Evolutionary conservation across 1,140 invertebrate genomes (phyloP), one percentile per base, ranked within the genome.

Genomic region (Cecropterus lyciades): DNA sequence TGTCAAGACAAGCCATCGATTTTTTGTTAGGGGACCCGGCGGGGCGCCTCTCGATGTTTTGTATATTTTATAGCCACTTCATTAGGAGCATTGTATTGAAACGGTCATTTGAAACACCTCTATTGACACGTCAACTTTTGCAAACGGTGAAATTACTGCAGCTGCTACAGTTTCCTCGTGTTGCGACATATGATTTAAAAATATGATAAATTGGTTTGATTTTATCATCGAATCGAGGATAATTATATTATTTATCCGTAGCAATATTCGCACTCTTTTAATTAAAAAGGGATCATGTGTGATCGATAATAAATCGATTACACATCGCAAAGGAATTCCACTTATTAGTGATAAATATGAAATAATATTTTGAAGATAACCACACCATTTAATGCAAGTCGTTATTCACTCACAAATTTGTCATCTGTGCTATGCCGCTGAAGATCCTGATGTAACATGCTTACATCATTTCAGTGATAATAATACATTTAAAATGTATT

Each of bases 31-130:
- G 59, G 75, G 69, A 40, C 79, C 59, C 82, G 76, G 80, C 84
- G 78, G 84, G 85, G 77, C 72, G 77, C 75, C 84, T 69, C 72
- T 79, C 66, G 81, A 79, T 77, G 81, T 85, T 87, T 87, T 87
- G 79, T 89, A 75, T 79, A 77, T 88, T 87, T 91, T 88, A 91
- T 82, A 74, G 79, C 75, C 79, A 84, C 80, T 84, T 87, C 82
- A 86, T 85, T 87, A 85, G 70, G 65, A 65, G 73, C 74, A 73
- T 77, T 77, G 70, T 70, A 75, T 73, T 62, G 51, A 73, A 77
- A 80, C 74, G 77, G 75, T 75, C 71, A 77, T 73, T 82, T 71
- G 71, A 68, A 79, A 70, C 70, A 72, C 70, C 67, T 72, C 64
- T 82, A 87, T 89, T 87, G 83, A 85, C 77, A 85, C 77, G 72